Conservation (phyloP, 2,113 vertebrate genomes). For the Thinocorus orbignyianus region DNA sequence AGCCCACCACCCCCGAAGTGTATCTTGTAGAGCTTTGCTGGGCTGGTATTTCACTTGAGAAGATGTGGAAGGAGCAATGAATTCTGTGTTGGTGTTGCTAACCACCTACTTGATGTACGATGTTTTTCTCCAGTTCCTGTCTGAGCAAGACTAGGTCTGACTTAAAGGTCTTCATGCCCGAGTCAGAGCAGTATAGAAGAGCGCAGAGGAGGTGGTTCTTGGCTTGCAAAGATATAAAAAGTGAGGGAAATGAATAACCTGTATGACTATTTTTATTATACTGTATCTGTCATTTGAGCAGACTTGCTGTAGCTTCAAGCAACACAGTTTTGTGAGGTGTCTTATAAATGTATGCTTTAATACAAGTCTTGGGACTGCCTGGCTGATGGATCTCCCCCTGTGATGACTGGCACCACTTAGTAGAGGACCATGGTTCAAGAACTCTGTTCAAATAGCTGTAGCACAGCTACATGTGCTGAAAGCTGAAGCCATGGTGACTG, state of each 20-base stretch:
- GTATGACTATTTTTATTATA: background rate
- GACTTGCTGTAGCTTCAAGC: background rate
- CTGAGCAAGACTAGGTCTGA: background rate
- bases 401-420: background rate
- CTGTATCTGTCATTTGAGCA: background rate
- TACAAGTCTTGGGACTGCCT: background rate
- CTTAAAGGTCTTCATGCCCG: conserved; percentile 27
- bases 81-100: background rate
- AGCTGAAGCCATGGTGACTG: background rate
- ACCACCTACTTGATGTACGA: background rate
- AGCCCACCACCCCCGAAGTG: background rate
- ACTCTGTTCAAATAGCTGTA: rapidly evolving
- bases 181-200: conserved; percentile 11
- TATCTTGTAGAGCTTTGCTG: background rate
- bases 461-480: background rate
- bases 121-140: conserved; percentile 3
- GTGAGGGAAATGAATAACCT: background rate
- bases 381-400: background rate
- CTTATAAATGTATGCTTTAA: background rate
- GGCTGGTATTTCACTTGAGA: background rate
- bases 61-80: background rate
- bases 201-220: background rate
- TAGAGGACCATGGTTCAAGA: background rate
- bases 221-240: background rate
- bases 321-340: background rate